Evolutionary conservation across 2,888 invertebrate species (phyloP), one percentile per base, ranked within the genome.

Genomic region (Neocrepidodera transversa): DNA sequence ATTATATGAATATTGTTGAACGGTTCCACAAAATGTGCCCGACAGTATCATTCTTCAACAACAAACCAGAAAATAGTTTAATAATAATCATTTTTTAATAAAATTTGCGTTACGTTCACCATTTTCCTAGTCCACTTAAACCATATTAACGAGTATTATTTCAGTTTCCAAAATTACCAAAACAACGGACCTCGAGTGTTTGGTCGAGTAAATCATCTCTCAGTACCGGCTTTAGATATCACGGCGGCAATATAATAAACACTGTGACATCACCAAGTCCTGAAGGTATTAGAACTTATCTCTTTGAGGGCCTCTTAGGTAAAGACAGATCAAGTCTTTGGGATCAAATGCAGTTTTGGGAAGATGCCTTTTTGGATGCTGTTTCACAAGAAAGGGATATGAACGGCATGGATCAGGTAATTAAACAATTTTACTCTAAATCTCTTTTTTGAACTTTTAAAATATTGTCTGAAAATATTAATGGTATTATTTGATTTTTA

Each of bases 321-420:
- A 94, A 94, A 79, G 93, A 94, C 65, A 81, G 96, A 67, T 90
- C 93, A 1, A 86, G 87, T 55, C 81, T 99, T 23, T 99, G 98
- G 98, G 97, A 98, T 80, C 96, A 98, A 83, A 95, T 96, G 93
- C 95, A 96, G 76, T 99, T 99, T 81, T 99, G 99, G 99, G 99
- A 99, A 78, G 98, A 99, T 78, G 93, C 96, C 0, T 99, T 99
- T 77, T 82, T 98, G 55, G 99, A 99, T 81, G 97, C 98, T 0
- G 98, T 99, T 1, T 89, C 89, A 38, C 98, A 99, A 79, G 99
- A 99, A 78, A 84, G 99, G 16, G 99, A 99, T 76, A 95, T 98
- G 88, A 93, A 98, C 68, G 97, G 99, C 53, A 97, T 99, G 97
- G 99, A 99, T 82, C 98, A 99, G 78, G 84, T 83, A 62, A 58